Percentiles rank a stretch among this genome's conserved stretches.
Conservation (phyloP, 2,797 vertebrate genomes). For the Manis pentadactyla region DNA sequence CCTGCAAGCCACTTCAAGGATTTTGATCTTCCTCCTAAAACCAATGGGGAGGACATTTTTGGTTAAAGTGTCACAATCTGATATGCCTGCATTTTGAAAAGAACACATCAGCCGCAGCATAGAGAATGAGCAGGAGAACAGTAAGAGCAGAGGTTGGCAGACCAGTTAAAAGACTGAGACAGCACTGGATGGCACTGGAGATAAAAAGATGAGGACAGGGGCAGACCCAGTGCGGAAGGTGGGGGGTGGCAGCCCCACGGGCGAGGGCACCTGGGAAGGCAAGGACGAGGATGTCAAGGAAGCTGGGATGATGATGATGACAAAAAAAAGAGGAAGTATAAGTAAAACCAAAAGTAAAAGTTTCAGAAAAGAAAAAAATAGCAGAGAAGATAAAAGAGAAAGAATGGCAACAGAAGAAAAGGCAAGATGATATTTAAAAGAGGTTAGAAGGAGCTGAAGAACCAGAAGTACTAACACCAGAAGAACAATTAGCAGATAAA, state of each 20-base stretch:
- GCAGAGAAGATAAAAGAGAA: neutral
- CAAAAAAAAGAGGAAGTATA: neutral
- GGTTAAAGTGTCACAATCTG: neutral
- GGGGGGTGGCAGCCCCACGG: too few relatives aligned
- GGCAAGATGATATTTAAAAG: neutral
- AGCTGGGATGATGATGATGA: neutral
- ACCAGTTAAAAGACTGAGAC: neutral
- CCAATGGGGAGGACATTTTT: neutral
- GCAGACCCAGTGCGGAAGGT: neutral
- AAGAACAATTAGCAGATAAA: slow-evolving; percentile 94
- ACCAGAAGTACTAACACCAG: slow-evolving; percentile 86
- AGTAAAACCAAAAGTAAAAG: neutral
- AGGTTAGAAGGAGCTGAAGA: slow-evolving; percentile 87
- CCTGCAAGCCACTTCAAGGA: neutral
- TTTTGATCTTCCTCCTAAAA: neutral
- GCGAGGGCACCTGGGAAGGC: neutral
- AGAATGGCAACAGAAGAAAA: neutral
- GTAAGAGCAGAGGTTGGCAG: neutral
- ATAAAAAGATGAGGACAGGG: neutral
- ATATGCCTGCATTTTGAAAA: neutral
- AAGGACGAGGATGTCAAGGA: neutral
- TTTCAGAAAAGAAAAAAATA: neutral
- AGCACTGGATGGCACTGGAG: too few relatives aligned
- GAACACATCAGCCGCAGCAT: neutral
- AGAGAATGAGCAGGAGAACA: neutral